Percentiles rank a stretch among this genome's conserved stretches.
These are phyloP conservation scores for Heliconius sara DNA, from an alignment of 2,888 invertebrate genomes.

Conservation along the genomic window DNA sequence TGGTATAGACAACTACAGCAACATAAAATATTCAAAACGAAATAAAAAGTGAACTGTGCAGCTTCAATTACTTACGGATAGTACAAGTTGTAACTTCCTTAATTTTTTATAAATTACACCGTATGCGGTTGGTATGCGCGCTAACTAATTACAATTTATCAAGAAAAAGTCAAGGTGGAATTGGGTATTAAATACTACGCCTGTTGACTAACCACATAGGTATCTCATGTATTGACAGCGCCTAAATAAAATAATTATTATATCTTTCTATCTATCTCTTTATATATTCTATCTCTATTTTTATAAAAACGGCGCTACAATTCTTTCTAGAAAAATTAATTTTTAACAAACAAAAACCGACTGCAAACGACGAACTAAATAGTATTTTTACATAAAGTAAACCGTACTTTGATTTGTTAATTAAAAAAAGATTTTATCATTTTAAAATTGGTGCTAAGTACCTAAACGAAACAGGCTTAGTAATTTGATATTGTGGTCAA, in stretches of 20 bases:
- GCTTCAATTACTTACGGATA: not conserved
- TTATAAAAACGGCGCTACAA: not conserved
- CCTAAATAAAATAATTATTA: too few relatives aligned
- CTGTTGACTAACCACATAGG: not conserved
- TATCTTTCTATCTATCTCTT: too few relatives aligned
- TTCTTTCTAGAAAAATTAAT: not conserved
- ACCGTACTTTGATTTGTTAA: too few relatives aligned
- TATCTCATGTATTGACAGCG: not conserved
- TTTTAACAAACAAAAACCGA: too few relatives aligned
- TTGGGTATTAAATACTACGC: not conserved
- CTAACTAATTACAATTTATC: not conserved
- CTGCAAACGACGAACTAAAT: too few relatives aligned
- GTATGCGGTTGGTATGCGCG: not conserved
- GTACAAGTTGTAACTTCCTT: not conserved
- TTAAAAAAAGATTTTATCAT: too few relatives aligned
- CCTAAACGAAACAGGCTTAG: too few relatives aligned
- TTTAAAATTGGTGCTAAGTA: too few relatives aligned
- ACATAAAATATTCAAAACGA: not conserved
- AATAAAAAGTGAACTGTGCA: not conserved
- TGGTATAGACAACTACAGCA: not conserved
- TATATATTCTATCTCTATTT: too few relatives aligned
- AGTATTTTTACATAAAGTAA: too few relatives aligned
- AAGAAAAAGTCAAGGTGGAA: conserved; percentile 7
- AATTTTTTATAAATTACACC: not conserved
- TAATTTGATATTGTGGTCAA: too few relatives aligned